Conservation (phyloP, 2,888 invertebrate species). For the Drosophila limbata region DNA sequence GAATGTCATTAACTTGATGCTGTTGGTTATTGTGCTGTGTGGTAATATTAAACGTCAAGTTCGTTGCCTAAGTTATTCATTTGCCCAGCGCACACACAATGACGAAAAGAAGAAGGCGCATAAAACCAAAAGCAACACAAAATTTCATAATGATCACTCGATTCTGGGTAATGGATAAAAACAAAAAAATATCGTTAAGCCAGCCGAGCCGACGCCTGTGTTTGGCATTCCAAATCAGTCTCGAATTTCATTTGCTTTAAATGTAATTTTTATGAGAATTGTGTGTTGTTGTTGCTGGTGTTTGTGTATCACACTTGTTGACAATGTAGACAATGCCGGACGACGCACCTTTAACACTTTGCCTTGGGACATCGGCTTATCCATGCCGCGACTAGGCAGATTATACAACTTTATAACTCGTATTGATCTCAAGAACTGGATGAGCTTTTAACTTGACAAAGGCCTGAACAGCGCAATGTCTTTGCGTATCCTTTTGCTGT, state of each 20-base stretch:
- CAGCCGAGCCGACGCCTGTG: conserved; percentile 63
- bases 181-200: conserved; percentile 46
- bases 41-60: conserved; percentile 39
- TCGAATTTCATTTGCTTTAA: conserved; percentile 69
- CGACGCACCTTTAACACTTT: conserved; percentile 75
- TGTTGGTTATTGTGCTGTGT: conserved; percentile 17
- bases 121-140: conserved; percentile 21
- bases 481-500: conserved; percentile 36
- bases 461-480: conserved; percentile 1
- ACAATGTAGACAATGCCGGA: conserved; percentile 59
- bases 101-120: not conserved
- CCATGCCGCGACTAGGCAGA: conserved; percentile 33
- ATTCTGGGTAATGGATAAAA: conserved; percentile 58
- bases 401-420: conserved; percentile 6
- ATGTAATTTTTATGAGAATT: conserved; percentile 50
- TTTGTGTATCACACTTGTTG: conserved; percentile 63
- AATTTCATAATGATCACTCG: conserved; percentile 53
- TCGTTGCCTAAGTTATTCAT: conserved; percentile 59
- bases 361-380: conserved; percentile 44
- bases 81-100: conserved; percentile 1
- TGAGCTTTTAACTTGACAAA: not conserved
- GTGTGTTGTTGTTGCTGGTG: conserved; percentile 30
- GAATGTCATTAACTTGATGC: conserved; percentile 51
- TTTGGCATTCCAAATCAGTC: conserved; percentile 63
- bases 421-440: conserved; percentile 6